Percentiles rank a stretch among this genome's conserved stretches.
Evolutionary conservation across 1,140 invertebrate species (phyloP).

Genomic region (Dolichoris vasculosae): DNA sequence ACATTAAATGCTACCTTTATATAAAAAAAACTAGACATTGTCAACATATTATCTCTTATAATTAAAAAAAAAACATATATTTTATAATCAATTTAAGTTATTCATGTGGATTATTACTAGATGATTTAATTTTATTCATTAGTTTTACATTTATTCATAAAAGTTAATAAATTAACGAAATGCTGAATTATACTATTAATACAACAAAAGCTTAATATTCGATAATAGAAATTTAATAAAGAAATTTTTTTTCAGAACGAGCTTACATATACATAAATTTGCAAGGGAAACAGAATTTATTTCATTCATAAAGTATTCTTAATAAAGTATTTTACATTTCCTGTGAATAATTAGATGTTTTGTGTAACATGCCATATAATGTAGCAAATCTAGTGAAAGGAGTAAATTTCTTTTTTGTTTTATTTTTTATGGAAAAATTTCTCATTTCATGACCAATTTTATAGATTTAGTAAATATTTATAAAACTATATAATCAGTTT

Average conservation of each 20-base stretch:
- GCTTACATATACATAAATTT: neutral
- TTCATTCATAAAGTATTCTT: too few species aligned
- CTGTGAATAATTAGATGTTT: neutral
- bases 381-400: neutral
- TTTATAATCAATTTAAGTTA: neutral
- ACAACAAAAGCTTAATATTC: neutral
- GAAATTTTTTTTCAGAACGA: neutral
- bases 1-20: neutral
- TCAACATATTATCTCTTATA: neutral
- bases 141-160: neutral
- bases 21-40: neutral
- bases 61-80: slow-evolving; percentile 3
- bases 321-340: neutral
- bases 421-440: neutral
- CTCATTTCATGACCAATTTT: too few species aligned
- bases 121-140: neutral
- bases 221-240: neutral
- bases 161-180: neutral
- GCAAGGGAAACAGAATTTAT: neutral
- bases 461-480: too few species aligned
- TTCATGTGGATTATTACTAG: neutral
- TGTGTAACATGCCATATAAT: neutral
- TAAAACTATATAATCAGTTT: too few species aligned
- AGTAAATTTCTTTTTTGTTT: neutral
- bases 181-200: neutral